phyloP scores from a whole-genome alignment of 2,888 invertebrate species.

The Sphaeridia pumilis region DNA sequence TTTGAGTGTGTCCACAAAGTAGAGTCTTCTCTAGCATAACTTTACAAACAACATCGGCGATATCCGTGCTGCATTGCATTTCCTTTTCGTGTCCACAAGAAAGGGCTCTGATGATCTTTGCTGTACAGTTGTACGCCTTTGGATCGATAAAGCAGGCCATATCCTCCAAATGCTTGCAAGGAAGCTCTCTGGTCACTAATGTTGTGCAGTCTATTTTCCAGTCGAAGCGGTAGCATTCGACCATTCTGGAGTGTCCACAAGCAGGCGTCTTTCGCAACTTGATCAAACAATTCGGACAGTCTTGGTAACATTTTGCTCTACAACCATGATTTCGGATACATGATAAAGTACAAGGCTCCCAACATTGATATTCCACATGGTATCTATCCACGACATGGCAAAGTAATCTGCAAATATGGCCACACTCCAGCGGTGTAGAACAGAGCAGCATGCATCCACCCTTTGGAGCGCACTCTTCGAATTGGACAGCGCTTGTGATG shows the following conservation, averaged over 20 bases:
- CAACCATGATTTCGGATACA: conserved; percentile 21
- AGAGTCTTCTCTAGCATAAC: conserved; percentile 35
- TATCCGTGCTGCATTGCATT: conserved; percentile 37
- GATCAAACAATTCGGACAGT: conserved; percentile 33
- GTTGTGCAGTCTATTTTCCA: conserved; percentile 25
- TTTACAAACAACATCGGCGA: conserved; percentile 23
- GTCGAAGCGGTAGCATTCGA: conserved; percentile 39
- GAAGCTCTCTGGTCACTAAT: conserved; percentile 34
- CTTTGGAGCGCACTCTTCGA: conserved; percentile 40
- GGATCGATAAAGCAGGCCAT: conserved; percentile 41
- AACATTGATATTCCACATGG: conserved; percentile 46
- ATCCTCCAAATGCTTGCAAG: conserved; percentile 40
- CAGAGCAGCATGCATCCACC: conserved; percentile 53
- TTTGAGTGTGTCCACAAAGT: conserved; percentile 36
- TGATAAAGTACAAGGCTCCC: conserved; percentile 40
- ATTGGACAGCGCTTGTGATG: conserved; percentile 18
- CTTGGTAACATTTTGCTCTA: conserved; percentile 16
- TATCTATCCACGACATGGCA: conserved; percentile 51
- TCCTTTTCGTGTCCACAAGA: conserved; percentile 11
- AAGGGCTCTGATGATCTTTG: conserved; percentile 18
- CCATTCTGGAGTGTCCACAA: conserved; percentile 44
- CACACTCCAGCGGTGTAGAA: conserved; percentile 46
- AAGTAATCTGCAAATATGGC: conserved; percentile 49
- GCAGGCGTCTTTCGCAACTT: conserved; percentile 39
- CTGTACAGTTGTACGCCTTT: conserved; percentile 23